These are phyloP conservation scores for Tenthredo scrophulariae DNA, from an alignment of 2,888 invertebrate species.

Conservation along the genomic window DNA sequence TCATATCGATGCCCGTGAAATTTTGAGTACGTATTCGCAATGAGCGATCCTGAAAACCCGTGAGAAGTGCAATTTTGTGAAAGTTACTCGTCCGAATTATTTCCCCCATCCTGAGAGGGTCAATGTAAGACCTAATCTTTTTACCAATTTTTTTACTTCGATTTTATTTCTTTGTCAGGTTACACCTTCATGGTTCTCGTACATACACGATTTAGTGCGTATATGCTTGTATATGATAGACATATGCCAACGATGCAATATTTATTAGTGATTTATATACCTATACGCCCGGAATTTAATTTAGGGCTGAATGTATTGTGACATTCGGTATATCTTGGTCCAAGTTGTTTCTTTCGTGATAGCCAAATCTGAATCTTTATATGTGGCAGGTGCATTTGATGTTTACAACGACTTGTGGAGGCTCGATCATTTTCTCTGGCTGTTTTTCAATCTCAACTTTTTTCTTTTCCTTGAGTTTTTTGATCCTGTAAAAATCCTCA, in stretches of 20 bases:
- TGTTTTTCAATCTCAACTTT: neutral
- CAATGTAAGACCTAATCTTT: neutral
- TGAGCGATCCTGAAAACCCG: neutral
- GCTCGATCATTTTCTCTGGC: neutral
- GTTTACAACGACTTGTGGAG: neutral
- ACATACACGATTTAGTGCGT: neutral
- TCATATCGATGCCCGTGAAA: neutral
- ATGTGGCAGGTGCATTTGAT: neutral
- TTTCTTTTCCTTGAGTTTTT: constrained; percentile 43
- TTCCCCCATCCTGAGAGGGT: neutral
- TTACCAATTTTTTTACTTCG: neutral
- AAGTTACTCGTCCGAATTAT: neutral
- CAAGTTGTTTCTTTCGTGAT: neutral
- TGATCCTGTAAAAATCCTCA: constrained; percentile 52
- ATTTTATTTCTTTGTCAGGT: neutral
- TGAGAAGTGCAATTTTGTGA: neutral
- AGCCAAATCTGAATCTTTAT: neutral
- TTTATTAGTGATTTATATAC: constrained; percentile 16
- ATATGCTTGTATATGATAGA: neutral
- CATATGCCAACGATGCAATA: constrained; percentile 22
- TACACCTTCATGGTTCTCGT: neutral
- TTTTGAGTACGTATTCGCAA: neutral
- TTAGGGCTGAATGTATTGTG: neutral
- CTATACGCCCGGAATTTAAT: neutral
- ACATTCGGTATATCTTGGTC: neutral